Conservation (phyloP, 2,113 vertebrate genomes). For the Peucedramus taeniatus region DNA sequence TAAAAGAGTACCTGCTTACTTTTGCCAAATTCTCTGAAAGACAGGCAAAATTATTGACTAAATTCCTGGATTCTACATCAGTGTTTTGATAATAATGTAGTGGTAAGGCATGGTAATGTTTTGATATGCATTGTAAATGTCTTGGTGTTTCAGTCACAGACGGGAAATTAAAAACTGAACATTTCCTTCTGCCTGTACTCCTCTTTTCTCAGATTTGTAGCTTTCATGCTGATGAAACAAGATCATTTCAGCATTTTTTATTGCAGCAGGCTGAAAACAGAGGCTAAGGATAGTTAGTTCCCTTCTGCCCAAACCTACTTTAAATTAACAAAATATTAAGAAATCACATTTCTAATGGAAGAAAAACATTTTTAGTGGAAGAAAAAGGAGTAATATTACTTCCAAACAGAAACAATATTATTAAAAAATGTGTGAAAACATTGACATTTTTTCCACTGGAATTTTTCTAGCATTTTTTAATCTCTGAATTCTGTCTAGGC, state of each 20-base stretch:
- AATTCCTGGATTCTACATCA: not conserved
- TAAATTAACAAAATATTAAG: not conserved
- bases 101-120: not conserved
- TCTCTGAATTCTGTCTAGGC: not conserved
- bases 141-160: not conserved
- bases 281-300: not conserved
- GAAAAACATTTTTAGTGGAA: not conserved
- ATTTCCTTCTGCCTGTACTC: not conserved
- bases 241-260: not conserved
- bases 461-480: not conserved
- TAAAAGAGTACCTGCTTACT: not conserved
- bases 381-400: not conserved
- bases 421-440: not conserved
- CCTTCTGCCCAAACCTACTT: not conserved
- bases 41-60: not conserved
- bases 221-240: not conserved
- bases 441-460: not conserved
- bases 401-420: not conserved
- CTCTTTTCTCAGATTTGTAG: not conserved
- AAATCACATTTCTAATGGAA: not conserved
- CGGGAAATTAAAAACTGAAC: not conserved
- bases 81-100: not conserved
- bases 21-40: not conserved
- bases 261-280: not conserved
- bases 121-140: not conserved